phyloP scores from a whole-genome alignment of 2,888 invertebrate genomes.

The Spilarctia lutea region DNA sequence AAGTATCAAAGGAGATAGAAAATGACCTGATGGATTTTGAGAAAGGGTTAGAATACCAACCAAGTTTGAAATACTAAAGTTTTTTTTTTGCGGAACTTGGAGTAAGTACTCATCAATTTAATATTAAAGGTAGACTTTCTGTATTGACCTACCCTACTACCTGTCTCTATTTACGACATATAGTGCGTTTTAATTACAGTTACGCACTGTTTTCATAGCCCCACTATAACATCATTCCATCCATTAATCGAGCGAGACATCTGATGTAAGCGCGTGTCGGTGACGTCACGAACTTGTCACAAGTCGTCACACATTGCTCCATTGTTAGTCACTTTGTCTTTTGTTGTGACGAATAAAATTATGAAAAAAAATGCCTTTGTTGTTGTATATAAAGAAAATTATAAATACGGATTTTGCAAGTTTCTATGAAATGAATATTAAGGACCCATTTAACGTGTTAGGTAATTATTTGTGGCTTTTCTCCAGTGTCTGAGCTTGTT shows the following conservation, averaged over 20 bases:
- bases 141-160: too few relatives aligned
- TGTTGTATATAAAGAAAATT: background rate
- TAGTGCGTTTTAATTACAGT: background rate
- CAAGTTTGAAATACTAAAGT: too few relatives aligned
- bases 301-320: slow-evolving; percentile 29
- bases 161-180: background rate
- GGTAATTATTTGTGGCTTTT: too few relatives aligned
- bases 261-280: slow-evolving; percentile 39
- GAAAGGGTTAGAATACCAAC: too few relatives aligned
- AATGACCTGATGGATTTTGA: too few relatives aligned
- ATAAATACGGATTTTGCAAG: background rate
- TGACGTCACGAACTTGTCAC: slow-evolving; percentile 39
- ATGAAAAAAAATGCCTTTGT: background rate
- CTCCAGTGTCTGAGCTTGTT: too few relatives aligned
- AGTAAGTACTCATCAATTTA: too few relatives aligned
- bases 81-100: too few relatives aligned
- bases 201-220: slow-evolving; percentile 20
- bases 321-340: slow-evolving; percentile 19
- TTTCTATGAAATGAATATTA: too few relatives aligned
- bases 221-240: slow-evolving; percentile 12
- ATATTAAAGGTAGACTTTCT: too few relatives aligned
- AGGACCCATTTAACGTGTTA: too few relatives aligned
- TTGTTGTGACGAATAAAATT: slow-evolving; percentile 19
- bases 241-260: slow-evolving; percentile 21
- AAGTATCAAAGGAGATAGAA: too few relatives aligned